A percentile compares a stretch with the other conserved stretches of the same genome.
Evolutionary conservation across 2,888 invertebrate species (phyloP).

Genomic region (Morpho helenor): DNA sequence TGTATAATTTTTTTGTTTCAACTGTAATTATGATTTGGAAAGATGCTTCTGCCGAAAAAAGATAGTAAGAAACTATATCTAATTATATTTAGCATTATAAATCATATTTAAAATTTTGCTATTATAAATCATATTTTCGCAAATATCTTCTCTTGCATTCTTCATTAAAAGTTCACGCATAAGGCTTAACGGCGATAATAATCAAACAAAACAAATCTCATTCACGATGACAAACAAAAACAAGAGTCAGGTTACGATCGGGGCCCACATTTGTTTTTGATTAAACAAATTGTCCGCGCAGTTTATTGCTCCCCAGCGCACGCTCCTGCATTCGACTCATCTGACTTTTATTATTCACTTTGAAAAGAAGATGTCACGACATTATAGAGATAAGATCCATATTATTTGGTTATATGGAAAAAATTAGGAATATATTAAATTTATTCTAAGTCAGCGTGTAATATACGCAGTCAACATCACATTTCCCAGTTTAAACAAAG

Average conservation of each 20-base stretch:
- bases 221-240: slow-evolving; percentile 50
- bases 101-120: too few species aligned
- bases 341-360: slow-evolving; percentile 37
- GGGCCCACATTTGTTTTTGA: slow-evolving; percentile 73
- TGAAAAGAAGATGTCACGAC: slow-evolving; percentile 18
- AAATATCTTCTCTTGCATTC: not conserved
- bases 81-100: too few species aligned
- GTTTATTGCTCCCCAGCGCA: slow-evolving; percentile 66
- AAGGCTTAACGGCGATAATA: slow-evolving; percentile 8
- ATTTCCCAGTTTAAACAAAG: too few species aligned
- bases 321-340: slow-evolving; percentile 42
- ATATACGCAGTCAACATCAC: too few species aligned
- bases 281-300: slow-evolving; percentile 75
- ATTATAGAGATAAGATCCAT: not conserved
- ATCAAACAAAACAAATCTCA: slow-evolving; percentile 52
- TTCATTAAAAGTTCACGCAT: slow-evolving; percentile 6
- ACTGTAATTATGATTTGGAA: too few species aligned
- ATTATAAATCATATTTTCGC: too few species aligned
- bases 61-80: too few species aligned
- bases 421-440: slow-evolving; percentile 11
- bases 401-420: too few species aligned
- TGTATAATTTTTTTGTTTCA: too few species aligned
- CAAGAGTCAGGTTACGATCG: slow-evolving; percentile 43
- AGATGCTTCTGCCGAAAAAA: too few species aligned
- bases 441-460: not conserved